Conservation (phyloP, 2,113 vertebrate genomes). For the Tenrec ecaudatus region DNA sequence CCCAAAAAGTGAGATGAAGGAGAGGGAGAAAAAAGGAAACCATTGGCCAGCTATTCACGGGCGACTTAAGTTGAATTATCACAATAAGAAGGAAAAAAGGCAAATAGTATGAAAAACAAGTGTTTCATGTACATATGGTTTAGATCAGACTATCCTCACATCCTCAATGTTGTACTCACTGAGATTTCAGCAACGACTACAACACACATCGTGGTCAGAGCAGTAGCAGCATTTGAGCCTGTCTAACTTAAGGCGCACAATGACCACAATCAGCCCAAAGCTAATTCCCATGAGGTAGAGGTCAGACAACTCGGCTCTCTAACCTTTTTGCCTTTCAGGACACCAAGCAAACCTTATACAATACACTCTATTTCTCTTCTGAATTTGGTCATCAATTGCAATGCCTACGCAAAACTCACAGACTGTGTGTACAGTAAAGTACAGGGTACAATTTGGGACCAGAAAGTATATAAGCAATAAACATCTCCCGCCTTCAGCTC, state of each 20-base stretch:
- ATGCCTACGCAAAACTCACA: background rate
- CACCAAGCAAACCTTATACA: background rate
- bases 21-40: background rate
- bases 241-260: background rate
- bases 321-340: background rate
- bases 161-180: background rate
- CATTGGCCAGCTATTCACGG: background rate
- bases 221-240: background rate
- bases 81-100: background rate
- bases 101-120: background rate
- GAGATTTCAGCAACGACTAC: background rate
- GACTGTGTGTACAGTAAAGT: background rate
- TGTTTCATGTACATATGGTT: background rate
- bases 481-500: background rate
- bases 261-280: background rate
- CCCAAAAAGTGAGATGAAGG: background rate
- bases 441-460: background rate
- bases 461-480: background rate
- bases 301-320: background rate
- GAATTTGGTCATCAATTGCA: background rate
- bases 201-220: background rate
- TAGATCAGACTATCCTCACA: background rate
- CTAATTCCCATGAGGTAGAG: background rate
- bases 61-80: background rate
- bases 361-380: background rate